Evolutionary conservation across 2,113 vertebrate species (phyloP), one percentile per base, ranked within the genome.

Genomic region (Cephalopterus ornatus): DNA sequence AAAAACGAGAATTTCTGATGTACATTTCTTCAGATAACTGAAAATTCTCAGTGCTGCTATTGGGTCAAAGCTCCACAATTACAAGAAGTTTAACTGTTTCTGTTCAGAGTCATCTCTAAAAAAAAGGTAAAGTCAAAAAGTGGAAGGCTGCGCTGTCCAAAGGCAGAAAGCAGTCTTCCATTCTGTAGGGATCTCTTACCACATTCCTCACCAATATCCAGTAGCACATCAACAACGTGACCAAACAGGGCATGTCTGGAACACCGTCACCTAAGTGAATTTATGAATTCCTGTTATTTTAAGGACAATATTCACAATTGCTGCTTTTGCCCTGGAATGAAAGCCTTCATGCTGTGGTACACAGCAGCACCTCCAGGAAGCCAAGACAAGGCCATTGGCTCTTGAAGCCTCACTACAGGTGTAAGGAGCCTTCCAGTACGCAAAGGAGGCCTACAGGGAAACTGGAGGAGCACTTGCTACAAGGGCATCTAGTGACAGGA

Each of bases 11-110:
- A 46, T 50, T 88, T 91, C 81, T 93, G 66, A 77, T 12, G 26
- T 46, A 16, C 0, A 0, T 59, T 92, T 89, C 58, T 68, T 88
- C 53, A 73, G 58, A 33, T 28, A 92, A 79, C 37, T 70, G 58
- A 91, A 78, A 91, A 88, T 33, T 85, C 47, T 58, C 68, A 55
- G 42, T 66, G 81, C 27, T 82, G 28, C 13, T 47, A 39, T 47
- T 94, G 67, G 42, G 74, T 63, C 85, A 90, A 80, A 77, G 58
- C 41, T 70, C 89, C n/a, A 68, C 27, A 91, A n/a, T n/a, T 70
- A 58, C 1, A 19, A 39, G 21, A 44, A 66, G 11, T 59, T 80
- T 53, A 92, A 78, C n/a, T 6, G 3, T 33, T 93, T 76, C 33
- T 66, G 32, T 73, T 83, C 71, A 73, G 37, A 75, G 16, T 70